Evolutionary conservation across 2,113 vertebrate genomes (phyloP).

Genomic region (Ia io): DNA sequence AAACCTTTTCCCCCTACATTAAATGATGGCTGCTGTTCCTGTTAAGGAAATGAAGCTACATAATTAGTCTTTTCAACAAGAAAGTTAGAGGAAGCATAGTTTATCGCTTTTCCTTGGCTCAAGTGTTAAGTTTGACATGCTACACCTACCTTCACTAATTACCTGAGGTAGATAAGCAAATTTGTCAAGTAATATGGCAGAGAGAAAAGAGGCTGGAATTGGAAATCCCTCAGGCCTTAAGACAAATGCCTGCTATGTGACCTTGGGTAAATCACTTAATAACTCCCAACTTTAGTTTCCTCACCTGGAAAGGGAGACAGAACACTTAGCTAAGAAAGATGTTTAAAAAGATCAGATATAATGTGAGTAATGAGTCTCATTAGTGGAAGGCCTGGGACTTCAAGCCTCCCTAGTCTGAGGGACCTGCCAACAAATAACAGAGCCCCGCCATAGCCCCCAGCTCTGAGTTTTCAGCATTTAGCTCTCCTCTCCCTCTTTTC

Average conservation of each 20-base stretch:
- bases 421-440: not conserved
- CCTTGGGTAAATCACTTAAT: slow-evolving; percentile 54
- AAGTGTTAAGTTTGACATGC: slow-evolving; percentile 40
- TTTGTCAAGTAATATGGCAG: slow-evolving; percentile 32
- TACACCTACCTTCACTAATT: slow-evolving; percentile 58
- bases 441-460: not conserved
- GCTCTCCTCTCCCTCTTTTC: not conserved
- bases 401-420: not conserved
- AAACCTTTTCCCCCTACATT: not conserved
- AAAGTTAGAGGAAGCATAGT: slow-evolving; percentile 61
- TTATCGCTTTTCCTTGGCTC: slow-evolving; percentile 48
- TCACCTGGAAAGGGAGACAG: slow-evolving; percentile 58
- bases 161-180: slow-evolving; percentile 41
- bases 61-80: slow-evolving; percentile 51
- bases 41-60: slow-evolving; percentile 44
- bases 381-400: slow-evolving; percentile 34
- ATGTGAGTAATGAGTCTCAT: slow-evolving; percentile 54
- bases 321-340: slow-evolving; percentile 39
- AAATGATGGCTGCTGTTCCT: slow-evolving; percentile 29
- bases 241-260: slow-evolving; percentile 46
- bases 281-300: slow-evolving; percentile 47
- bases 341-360: slow-evolving; percentile 34
- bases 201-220: slow-evolving; percentile 37
- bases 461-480: not conserved
- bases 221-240: slow-evolving; percentile 41